phyloP scores from a whole-genome alignment of 1,140 invertebrate species.

The Cotesia chilonis region DNA sequence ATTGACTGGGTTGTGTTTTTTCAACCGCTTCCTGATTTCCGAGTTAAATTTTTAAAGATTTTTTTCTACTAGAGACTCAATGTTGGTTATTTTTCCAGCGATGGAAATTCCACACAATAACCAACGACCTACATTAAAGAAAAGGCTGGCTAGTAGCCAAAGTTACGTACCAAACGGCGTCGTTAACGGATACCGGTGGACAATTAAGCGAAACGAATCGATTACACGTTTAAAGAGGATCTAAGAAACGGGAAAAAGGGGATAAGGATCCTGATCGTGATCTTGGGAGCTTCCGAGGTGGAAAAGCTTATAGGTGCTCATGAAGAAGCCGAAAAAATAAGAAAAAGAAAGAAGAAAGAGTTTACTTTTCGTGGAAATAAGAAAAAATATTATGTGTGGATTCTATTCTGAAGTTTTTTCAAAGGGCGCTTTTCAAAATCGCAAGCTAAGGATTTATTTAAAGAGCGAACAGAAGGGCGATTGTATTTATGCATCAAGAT shows the following conservation, averaged over 20 bases:
- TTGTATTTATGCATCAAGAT: slow-evolving; percentile 1
- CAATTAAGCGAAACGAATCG: slow-evolving; percentile 51
- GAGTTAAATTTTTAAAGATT: neutral
- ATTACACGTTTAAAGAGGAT: slow-evolving; percentile 35
- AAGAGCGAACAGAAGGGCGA: slow-evolving; percentile 3
- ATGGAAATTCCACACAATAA: slow-evolving; percentile 49
- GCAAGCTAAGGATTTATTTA: no score
- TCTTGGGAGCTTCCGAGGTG: no score
- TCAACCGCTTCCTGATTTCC: no score
- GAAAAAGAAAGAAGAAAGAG: no score
- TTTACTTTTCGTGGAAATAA: no score
- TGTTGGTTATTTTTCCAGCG: slow-evolving; percentile 26
- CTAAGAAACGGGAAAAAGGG: slow-evolving; percentile 41
- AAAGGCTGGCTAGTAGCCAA: slow-evolving; percentile 48
- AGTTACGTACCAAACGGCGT: slow-evolving; percentile 47
- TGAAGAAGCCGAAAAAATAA: no score
- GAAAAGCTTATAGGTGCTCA: no score
- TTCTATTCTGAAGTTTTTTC: no score
- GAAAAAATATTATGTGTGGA: no score
- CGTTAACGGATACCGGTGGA: slow-evolving; percentile 49
- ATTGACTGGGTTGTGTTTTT: no score
- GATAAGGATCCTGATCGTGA: slow-evolving; percentile 1
- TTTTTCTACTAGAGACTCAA: neutral
- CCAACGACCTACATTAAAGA: slow-evolving; percentile 50
- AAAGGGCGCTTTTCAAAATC: no score